phyloP scores from a whole-genome alignment of 2,888 invertebrate species.

The Eledona agricola region DNA sequence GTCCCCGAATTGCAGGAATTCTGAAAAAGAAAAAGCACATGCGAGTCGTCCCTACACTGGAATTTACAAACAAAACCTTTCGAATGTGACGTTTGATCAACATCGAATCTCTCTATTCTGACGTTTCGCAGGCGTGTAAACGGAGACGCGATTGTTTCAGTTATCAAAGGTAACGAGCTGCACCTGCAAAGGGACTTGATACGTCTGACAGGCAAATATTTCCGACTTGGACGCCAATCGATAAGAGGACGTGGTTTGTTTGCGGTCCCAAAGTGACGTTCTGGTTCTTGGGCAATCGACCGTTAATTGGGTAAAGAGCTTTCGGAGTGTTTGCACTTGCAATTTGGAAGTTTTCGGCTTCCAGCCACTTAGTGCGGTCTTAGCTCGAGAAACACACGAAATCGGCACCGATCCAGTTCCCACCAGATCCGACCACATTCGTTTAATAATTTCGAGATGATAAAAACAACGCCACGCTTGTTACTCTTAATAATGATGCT shows the following conservation, averaged over 20 bases:
- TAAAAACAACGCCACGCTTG: background rate
- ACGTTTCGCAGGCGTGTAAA: constrained; percentile 8
- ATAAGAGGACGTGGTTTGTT: constrained; percentile 3
- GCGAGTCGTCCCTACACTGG: background rate
- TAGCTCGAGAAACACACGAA: no score
- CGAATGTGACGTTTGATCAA: constrained; percentile 2
- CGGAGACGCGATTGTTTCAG: constrained; percentile 17
- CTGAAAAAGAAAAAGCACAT: constrained; percentile 31
- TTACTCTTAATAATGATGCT: background rate
- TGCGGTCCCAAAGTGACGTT: constrained; percentile 1
- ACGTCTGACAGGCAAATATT: constrained; percentile 23
- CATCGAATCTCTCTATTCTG: constrained; percentile 6
- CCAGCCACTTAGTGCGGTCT: no score
- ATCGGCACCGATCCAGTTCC: no score
- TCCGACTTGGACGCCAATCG: constrained; percentile 6
- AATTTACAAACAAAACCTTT: constrained; percentile 1
- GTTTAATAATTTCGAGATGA: no score
- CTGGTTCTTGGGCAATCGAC: background rate
- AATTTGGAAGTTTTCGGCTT: no score
- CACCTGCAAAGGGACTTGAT: constrained; percentile 22
- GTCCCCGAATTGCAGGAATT: constrained; percentile 36
- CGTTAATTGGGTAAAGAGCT: no score
- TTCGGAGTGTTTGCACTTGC: no score
- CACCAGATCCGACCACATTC: no score
- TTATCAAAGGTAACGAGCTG: constrained; percentile 3